These are phyloP conservation scores for Byasa hedistus DNA, from an alignment of 2,888 invertebrate genomes.

Conservation along the genomic window DNA sequence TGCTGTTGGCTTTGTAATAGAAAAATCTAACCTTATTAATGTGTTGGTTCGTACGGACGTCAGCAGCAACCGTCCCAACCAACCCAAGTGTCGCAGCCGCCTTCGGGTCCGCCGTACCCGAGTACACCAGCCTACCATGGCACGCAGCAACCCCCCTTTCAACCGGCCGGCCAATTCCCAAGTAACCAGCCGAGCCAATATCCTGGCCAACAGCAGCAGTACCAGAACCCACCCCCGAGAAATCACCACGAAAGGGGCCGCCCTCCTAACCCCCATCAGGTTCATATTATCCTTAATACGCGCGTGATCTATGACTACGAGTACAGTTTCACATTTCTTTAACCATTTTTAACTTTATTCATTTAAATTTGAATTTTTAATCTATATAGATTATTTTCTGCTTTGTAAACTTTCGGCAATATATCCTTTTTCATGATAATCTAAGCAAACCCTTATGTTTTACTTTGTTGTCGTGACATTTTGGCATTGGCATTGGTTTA, in stretches of 20 bases:
- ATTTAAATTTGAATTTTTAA: not conserved
- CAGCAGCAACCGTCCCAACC: conserved; percentile 80
- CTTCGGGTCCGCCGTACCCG: conserved; percentile 75
- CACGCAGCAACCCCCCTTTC: conserved; percentile 78
- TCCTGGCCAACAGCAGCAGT: conserved; percentile 66
- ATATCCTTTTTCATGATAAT: too few species aligned
- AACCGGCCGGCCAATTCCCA: conserved; percentile 74
- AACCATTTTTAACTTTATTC: not conserved
- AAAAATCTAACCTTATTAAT: conserved; percentile 81
- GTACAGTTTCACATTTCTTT: conserved; percentile 3
- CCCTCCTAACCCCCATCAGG: conserved; percentile 76
- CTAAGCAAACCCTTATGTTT: not conserved
- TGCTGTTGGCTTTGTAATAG: conserved; percentile 76
- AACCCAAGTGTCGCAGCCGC: conserved; percentile 77
- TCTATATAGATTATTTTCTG: conserved; percentile 3
- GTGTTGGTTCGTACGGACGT: conserved; percentile 81
- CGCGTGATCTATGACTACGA: conserved; percentile 11
- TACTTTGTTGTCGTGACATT: conserved; percentile 1
- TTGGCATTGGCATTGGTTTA: conserved; percentile 30
- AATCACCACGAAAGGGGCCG: conserved; percentile 78
- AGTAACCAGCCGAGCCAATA: conserved; percentile 67
- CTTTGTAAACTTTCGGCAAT: conserved; percentile 6
- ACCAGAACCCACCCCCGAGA: conserved; percentile 74
- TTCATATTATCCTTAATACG: conserved; percentile 37
- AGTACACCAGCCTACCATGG: conserved; percentile 78